Evolutionary conservation across 2,888 invertebrate species (phyloP), one percentile per base, ranked within the genome.

Genomic region (Agriopis aurantiaria): DNA sequence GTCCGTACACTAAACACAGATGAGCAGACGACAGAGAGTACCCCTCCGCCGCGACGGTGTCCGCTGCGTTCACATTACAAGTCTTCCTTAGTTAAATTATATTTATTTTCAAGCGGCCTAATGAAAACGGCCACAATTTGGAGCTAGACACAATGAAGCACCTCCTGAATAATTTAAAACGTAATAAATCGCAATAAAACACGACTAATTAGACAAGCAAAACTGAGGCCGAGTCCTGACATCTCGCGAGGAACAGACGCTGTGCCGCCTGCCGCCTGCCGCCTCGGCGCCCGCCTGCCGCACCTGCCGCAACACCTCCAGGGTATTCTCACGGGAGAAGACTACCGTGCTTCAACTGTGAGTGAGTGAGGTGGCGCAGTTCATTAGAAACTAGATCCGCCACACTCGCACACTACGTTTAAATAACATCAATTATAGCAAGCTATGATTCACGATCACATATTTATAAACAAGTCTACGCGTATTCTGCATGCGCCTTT

Each of bases 151-250:
- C 62, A 70, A 70, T 66, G 66, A 63, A 70, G 86, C 85, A 87
- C 86, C 86, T 82, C 80, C 82, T 83, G 86, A 83, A 88, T 88
- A 89, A 88, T 89, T 88, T 85, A 87, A 87, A 87, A 85, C 80
- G 86, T 79, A 86, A 89, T 90, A 88, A 91, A 90, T 88, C 84
- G 84, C 82, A 80, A 82, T 84, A 82, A 83, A 87, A 86, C 83
- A 82, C 79, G 78, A 75, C 86, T 89, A 89, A 89, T 89, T 87
- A 88, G 82, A 85, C 85, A 86, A 84, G 85, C 82, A 85, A 87
- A 84, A 72, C 65, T 65, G 70, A 73, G 71, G 59, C 33, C 52
- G 49, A 23, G 67, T 43, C 78, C 79, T 57, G 69, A 60, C 67
- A 70, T 69, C 75, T 75, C 66, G 66, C 73, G 59, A 58, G 46